These are phyloP conservation scores for Agapornis roseicollis DNA, from an alignment of 2,113 vertebrate genomes.

Conservation along the genomic window DNA sequence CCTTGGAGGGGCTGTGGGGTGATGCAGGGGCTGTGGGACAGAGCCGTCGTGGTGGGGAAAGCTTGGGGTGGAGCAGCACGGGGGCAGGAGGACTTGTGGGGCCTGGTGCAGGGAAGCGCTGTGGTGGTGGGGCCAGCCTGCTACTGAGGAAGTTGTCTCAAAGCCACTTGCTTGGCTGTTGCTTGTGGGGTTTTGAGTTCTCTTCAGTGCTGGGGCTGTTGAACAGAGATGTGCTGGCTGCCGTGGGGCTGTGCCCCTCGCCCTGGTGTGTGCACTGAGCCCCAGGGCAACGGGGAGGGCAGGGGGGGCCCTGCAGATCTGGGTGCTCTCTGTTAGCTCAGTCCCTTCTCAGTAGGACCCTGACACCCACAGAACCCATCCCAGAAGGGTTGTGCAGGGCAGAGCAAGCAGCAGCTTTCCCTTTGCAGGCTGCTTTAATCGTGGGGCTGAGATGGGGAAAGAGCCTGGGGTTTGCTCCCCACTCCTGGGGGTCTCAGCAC, in stretches of 20 bases:
- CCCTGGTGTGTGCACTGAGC: background rate
- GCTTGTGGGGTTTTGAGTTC: background rate
- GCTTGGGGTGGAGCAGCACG: background rate
- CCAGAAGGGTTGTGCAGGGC: rapidly evolving
- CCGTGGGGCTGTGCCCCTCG: rapidly evolving
- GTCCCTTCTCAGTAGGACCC: background rate
- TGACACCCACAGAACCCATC: background rate
- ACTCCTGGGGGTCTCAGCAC: rapidly evolving
- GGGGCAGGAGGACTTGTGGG: background rate
- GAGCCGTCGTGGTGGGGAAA: background rate
- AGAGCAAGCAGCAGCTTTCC: background rate
- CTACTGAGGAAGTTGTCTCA: background rate
- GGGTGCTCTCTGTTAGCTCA: background rate
- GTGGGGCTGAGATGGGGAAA: background rate
- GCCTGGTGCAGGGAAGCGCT: background rate
- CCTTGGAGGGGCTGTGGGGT: background rate
- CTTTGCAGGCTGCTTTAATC: background rate
- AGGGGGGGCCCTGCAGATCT: background rate
- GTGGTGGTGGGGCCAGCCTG: background rate
- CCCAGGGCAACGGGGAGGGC: background rate
- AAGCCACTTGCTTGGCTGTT: background rate
- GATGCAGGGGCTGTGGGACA: background rate
- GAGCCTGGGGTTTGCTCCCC: rapidly evolving
- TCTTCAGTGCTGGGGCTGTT: background rate
- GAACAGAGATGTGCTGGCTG: background rate